A percentile compares a stretch with the other conserved stretches of the same genome.
Conservation (phyloP, 2,113 vertebrate species). For the Sinocyclocheilus rhinocerous region DNA sequence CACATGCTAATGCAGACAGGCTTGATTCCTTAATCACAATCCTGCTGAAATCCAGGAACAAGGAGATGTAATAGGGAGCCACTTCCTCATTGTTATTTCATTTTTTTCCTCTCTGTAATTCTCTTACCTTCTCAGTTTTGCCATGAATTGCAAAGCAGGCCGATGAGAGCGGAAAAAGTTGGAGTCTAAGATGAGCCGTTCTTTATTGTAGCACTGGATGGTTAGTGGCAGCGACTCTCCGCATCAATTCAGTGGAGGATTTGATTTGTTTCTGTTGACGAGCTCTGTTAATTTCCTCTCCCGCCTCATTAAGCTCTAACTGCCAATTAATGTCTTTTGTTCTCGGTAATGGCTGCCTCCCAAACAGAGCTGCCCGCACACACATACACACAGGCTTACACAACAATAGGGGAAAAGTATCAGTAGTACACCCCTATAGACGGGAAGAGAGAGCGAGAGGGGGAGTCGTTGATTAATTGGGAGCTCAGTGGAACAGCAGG, state of each 20-base stretch:
- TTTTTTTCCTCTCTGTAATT: conserved; percentile 44
- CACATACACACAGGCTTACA: conserved; percentile 16
- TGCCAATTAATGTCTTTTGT: conserved; percentile 88
- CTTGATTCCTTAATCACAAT: conserved; percentile 73
- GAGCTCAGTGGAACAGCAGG: conserved; percentile 43
- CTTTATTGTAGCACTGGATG: conserved; percentile 73
- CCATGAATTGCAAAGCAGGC: conserved; percentile 45
- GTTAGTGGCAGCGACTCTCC: conserved; percentile 62
- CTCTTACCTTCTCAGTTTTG: conserved; percentile 54
- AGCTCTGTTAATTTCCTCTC: conserved; percentile 83
- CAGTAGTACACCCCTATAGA: conserved; percentile 29
- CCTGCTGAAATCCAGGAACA: conserved; percentile 74
- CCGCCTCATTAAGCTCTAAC: conserved; percentile 88
- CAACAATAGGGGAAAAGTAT: conserved; percentile 35
- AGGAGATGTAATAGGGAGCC: conserved; percentile 71
- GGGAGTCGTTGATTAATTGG: conserved; percentile 58
- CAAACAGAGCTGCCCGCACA: conserved; percentile 75
- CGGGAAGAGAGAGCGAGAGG: conserved; percentile 33
- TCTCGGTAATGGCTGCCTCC: conserved; percentile 82
- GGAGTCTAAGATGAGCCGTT: conserved; percentile 74
- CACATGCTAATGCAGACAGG: conserved; percentile 80
- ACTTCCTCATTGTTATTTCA: conserved; percentile 65
- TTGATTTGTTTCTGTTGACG: conserved; percentile 84
- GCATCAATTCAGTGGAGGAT: conserved; percentile 79
- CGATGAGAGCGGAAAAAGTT: conserved; percentile 75